Conservation (phyloP, 2,888 invertebrate species). For the Magallana nippona region DNA sequence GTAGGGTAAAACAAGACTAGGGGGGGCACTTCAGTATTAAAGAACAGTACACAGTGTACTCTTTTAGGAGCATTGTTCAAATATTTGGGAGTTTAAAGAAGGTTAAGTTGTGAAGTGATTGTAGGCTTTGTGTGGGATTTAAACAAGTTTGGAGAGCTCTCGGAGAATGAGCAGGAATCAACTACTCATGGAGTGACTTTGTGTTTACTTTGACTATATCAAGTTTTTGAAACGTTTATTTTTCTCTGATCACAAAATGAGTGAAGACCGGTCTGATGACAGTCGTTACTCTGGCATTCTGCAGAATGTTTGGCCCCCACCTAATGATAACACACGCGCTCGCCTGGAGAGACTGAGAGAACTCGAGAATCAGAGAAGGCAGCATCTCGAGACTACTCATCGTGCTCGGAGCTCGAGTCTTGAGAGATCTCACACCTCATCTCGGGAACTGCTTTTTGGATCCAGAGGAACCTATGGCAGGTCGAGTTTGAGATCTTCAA, state of each 20-base stretch:
- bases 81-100: conserved; percentile 5
- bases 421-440: conserved; percentile 33
- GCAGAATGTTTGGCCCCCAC: conserved; percentile 42
- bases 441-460: conserved; percentile 28
- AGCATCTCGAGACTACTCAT: conserved; percentile 30
- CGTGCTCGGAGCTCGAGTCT: conserved; percentile 31
- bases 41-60: not conserved
- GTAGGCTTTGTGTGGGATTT: not conserved
- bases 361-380: conserved; percentile 51
- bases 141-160: not conserved
- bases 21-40: not conserved
- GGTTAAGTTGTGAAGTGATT: conserved; percentile 11
- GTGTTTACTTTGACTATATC: not conserved
- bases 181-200: conserved; percentile 12
- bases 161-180: not conserved
- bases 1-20: not conserved
- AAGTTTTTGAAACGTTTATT: not conserved
- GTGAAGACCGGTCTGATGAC: conserved; percentile 22
- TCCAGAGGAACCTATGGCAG: conserved; percentile 16
- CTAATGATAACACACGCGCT: conserved; percentile 42
- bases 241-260: conserved; percentile 18
- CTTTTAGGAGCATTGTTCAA: not conserved
- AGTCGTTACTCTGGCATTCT: conserved; percentile 14
- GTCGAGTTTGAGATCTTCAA: conserved; percentile 31
- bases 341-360: conserved; percentile 56